These are phyloP conservation scores for Nasonovia ribisnigri DNA, from an alignment of 2,888 invertebrate species.

Conservation along the genomic window DNA sequence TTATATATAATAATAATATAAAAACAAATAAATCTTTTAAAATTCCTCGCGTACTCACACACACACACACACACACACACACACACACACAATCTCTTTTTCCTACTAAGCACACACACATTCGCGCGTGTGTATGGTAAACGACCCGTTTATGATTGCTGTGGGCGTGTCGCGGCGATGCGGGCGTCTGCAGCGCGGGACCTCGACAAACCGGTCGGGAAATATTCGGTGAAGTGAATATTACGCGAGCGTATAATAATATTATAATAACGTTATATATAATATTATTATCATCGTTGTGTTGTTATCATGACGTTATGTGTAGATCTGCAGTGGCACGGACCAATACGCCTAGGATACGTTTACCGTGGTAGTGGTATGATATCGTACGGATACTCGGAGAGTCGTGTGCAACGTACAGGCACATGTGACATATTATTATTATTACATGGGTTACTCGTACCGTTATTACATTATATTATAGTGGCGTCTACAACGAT, in stretches of 20 bases:
- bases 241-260: not conserved
- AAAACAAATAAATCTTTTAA: conserved; percentile 63
- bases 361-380: not conserved
- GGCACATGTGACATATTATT: too few species aligned
- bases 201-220: conserved; percentile 55
- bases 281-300: not conserved
- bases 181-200: conserved; percentile 29
- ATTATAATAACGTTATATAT: too few species aligned
- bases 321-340: too few species aligned
- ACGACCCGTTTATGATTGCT: conserved; percentile 55
- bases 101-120: not conserved
- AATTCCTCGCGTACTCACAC: conserved; percentile 35
- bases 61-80: not conserved
- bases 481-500: too few species aligned
- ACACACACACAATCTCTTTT: not conserved
- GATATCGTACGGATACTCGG: not conserved
- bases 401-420: too few species aligned
- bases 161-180: conserved; percentile 56
- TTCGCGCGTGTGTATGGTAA: conserved; percentile 20
- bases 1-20: conserved; percentile 41
- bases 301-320: too few species aligned
- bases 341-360: not conserved
- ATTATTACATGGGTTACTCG: not conserved
- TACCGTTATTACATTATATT: too few species aligned
- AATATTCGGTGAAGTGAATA: conserved; percentile 36